A percentile compares a stretch with the other conserved stretches of the same genome.
Evolutionary conservation across 2,113 vertebrate genomes (phyloP).

Genomic region (Dicaeum eximium): DNA sequence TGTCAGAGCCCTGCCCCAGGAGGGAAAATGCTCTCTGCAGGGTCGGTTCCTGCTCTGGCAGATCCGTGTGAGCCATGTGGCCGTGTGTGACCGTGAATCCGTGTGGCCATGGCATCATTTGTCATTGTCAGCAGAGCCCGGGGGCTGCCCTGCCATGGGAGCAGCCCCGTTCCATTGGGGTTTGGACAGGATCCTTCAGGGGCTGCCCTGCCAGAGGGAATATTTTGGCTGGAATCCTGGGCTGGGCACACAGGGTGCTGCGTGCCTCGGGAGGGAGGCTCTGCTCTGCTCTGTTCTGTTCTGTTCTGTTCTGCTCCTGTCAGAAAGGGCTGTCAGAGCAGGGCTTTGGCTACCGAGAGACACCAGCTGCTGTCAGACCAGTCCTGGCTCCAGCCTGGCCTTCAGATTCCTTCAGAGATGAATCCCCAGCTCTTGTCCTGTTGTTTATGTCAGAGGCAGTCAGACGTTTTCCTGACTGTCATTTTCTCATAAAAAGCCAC

Average conservation of each 20-base stretch:
- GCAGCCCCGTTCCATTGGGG: not conserved
- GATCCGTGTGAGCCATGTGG: too few species aligned
- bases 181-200: not conserved
- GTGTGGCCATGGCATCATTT: not conserved
- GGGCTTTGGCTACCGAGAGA: not conserved
- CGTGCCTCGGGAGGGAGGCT: not conserved
- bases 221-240: too few species aligned
- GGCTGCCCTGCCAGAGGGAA: too few species aligned
- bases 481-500: constrained; percentile 11
- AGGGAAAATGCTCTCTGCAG: not conserved
- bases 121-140: not conserved
- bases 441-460: not conserved
- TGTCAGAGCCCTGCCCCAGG: constrained; percentile 63
- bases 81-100: too few species aligned
- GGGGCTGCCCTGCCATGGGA: not conserved
- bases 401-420: not conserved
- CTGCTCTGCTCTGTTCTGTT: too few species aligned
- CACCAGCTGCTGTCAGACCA: not conserved
- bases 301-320: not conserved
- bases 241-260: not conserved
- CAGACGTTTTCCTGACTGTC: not conserved
- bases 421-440: not conserved
- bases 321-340: not conserved
- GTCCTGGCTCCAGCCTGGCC: not conserved
- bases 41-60: constrained; percentile 46